Base-by-base conservation (phyloP, 2,797 vertebrate species). In the Notamacropus eugenii region DNA sequence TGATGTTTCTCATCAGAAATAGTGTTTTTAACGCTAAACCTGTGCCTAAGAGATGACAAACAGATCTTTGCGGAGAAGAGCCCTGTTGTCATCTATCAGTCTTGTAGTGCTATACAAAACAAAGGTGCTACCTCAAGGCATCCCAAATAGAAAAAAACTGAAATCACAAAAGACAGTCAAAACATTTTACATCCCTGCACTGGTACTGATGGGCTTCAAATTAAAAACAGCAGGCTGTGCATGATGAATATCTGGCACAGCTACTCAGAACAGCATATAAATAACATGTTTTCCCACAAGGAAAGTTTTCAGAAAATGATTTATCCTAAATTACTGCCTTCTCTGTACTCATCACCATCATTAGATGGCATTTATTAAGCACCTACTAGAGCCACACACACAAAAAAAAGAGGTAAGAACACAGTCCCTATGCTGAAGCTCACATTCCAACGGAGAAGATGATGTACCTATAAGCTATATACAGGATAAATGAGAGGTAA, bases 211-310 rank as follows among this genome's bases (percentile, higher is more conserved):
- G 90, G 93, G 95, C 54, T 55, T 97, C 31, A 54, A 55, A 93
- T 90, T 91, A 93, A 91, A 93, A 97, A 96, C 2, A 97, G 57
- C 50, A 95, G 31, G 50, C 94, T 91, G 34, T 90, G 27, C 55
- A 94, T 62, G 52, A 92, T 16, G 90, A 40, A 46, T 90, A 57
- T 95, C 46, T 93, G 12, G 92, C 59, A 96, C 0, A 95, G 14
- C 82, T 19, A 92, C 12, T 67, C 5, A 54, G 74, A 8, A 46
- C 19, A 46, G 54, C 52, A 91, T 91, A 91, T 91, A 91, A 91
- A 52, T 91, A 91, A 91, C 52, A 90, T 54, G 55, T 62, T 94
- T 96, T 93, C 94, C 93, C 93, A 91, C 62, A 87, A 92, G 54
- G 90, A 56, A 95, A 94, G 24, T 54, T 92, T 92, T 29, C 90